phyloP scores from a whole-genome alignment of 2,888 invertebrate species.

The Rhagium mordax region DNA sequence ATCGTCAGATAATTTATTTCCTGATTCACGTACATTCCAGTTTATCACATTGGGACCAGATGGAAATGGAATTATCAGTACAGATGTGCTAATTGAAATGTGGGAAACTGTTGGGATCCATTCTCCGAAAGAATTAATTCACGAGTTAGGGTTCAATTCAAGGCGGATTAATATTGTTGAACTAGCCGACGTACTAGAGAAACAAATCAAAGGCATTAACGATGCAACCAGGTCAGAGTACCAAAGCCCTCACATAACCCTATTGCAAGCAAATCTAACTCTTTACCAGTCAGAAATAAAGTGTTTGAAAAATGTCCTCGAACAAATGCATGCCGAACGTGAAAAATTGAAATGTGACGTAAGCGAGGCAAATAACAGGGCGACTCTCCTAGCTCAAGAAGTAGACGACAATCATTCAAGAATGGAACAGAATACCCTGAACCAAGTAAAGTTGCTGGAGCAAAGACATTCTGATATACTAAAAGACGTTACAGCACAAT shows the following conservation, averaged over 20 bases:
- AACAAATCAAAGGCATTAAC: constrained; percentile 71
- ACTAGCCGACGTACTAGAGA: constrained; percentile 79
- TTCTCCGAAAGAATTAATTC: constrained; percentile 77
- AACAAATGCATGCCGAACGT: constrained; percentile 82
- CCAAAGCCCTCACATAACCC: constrained; percentile 69
- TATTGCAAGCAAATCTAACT: constrained; percentile 78
- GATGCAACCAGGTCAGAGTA: constrained; percentile 60
- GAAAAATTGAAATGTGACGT: constrained; percentile 87
- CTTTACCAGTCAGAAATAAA: constrained; percentile 80
- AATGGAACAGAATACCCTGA: constrained; percentile 83
- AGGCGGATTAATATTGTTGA: constrained; percentile 75
- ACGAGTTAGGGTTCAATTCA: constrained; percentile 78
- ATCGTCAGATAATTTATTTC: constrained; percentile 58
- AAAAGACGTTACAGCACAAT: constrained; percentile 79
- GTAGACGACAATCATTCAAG: constrained; percentile 91
- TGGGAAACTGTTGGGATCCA: constrained; percentile 82
- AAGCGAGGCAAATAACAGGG: constrained; percentile 86
- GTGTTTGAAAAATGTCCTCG: constrained; percentile 74
- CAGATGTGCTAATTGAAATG: constrained; percentile 77
- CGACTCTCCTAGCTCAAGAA: constrained; percentile 87
- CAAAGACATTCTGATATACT: constrained; percentile 84
- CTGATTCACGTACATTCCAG: constrained; percentile 65
- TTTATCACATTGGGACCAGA: constrained; percentile 67
- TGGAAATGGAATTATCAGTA: constrained; percentile 65
- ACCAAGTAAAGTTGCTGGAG: constrained; percentile 81